phyloP scores from a whole-genome alignment of 2,888 invertebrate genomes.

The Congeria kusceri region DNA sequence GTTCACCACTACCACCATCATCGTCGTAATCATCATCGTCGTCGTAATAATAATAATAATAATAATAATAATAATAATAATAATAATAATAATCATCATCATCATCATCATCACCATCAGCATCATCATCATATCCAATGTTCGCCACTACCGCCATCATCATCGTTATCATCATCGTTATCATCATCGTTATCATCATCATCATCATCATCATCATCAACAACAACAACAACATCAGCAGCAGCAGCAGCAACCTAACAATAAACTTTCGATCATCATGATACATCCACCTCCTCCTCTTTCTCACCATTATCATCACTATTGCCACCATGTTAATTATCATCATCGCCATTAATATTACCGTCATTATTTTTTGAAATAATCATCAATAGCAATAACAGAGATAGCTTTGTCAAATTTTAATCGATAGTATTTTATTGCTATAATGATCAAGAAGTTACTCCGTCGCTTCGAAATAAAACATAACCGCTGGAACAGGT shows the following conservation, averaged over 20 bases:
- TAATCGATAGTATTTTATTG: too few relatives aligned
- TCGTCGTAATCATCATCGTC: neutral
- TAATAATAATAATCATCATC: neutral
- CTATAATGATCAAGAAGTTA: too few relatives aligned
- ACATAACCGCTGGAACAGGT: too few relatives aligned
- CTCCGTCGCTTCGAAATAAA: too few relatives aligned
- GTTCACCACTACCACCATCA: neutral
- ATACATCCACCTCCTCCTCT: neutral
- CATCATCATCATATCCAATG: neutral
- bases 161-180: slow-evolving; percentile 2
- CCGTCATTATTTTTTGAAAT: too few relatives aligned
- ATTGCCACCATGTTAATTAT: neutral
- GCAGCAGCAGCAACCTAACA: neutral
- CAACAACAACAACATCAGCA: slow-evolving; percentile 30
- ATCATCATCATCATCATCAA: slow-evolving; percentile 23
- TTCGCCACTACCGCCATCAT: neutral
- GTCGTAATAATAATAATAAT: neutral
- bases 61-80: neutral
- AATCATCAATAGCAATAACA: too few relatives aligned
- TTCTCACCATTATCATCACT: neutral
- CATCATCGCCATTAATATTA: too few relatives aligned
- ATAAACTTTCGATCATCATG: neutral
- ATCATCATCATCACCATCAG: neutral
- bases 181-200: slow-evolving; percentile 19
- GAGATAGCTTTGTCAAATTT: too few relatives aligned